Evolutionary conservation across 2,797 vertebrate genomes (phyloP).

Genomic region (Gallinago nigripennis): DNA sequence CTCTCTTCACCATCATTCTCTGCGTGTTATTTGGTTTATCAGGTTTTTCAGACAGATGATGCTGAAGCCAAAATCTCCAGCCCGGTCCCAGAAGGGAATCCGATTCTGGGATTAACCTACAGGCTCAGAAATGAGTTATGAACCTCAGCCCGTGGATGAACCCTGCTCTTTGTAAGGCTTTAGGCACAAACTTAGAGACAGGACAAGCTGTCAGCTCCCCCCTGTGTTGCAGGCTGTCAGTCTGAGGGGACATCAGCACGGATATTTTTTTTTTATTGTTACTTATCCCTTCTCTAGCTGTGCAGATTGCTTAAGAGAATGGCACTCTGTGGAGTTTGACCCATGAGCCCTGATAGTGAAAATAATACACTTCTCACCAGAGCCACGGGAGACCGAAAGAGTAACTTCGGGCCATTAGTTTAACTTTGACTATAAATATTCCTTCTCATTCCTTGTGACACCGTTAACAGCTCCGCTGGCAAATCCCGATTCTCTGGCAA

Average conservation of each 20-base stretch:
- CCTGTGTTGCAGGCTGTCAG: not conserved
- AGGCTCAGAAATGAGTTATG: not conserved
- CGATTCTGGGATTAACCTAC: not conserved
- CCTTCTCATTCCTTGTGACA: constrained; percentile 49
- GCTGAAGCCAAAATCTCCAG: not conserved
- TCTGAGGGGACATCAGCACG: not conserved
- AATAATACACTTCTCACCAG: constrained; percentile 23
- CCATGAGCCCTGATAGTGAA: constrained; percentile 57
- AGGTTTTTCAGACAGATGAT: not conserved
- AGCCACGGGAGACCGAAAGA: constrained; percentile 9
- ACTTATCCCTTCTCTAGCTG: not conserved
- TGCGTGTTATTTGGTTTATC: too few species aligned
- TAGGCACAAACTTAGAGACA: not conserved
- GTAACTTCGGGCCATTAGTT: constrained; percentile 41
- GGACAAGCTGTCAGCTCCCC: not conserved
- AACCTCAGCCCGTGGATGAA: not conserved
- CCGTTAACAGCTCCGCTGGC: constrained; percentile 54
- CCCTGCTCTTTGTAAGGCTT: not conserved
- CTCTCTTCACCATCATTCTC: not conserved
- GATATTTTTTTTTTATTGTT: constrained; percentile 18
- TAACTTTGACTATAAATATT: constrained; percentile 60
- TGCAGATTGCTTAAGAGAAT: constrained; percentile 43
- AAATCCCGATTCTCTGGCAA: constrained; percentile 59
- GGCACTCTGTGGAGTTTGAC: constrained; percentile 75
- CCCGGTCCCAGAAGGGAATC: not conserved